Conservation (phyloP, 1,140 invertebrate genomes). For the Acromyrmex charruanus region DNA sequence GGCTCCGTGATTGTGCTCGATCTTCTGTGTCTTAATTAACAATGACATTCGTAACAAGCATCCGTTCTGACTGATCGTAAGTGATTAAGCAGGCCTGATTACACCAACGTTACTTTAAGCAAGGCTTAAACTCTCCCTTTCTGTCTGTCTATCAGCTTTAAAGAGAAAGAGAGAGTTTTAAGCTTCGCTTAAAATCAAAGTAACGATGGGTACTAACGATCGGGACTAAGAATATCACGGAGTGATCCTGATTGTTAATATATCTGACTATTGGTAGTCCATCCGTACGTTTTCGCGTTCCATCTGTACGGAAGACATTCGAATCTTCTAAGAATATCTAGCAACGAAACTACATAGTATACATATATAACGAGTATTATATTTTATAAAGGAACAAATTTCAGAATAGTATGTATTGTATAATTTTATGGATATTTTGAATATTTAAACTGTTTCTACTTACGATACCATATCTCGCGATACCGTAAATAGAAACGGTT, state of each 20-base stretch:
- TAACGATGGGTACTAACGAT: too few species aligned
- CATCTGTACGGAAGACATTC: neutral
- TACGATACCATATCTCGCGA: neutral
- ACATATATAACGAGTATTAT: constrained; percentile 15
- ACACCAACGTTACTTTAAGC: too few species aligned
- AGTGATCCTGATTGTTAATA: constrained; percentile 2
- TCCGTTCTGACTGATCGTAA: neutral
- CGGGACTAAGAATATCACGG: neutral
- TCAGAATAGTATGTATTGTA: constrained; percentile 1
- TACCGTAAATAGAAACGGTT: too few species aligned
- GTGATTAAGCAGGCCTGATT: neutral
- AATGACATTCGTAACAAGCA: neutral
- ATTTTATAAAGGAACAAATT: constrained; percentile 21
- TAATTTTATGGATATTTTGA: constrained; percentile 36
- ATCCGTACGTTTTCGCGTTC: neutral
- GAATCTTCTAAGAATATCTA: constrained; percentile 4
- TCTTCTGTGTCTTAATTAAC: neutral
- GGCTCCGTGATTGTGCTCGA: too few species aligned
- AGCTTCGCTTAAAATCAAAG: too few species aligned
- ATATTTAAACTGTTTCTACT: constrained; percentile 42
- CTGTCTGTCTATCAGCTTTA: too few species aligned
- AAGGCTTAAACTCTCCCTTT: too few species aligned
- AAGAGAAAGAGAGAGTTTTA: too few species aligned
- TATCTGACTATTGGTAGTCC: neutral
- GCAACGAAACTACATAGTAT: constrained; percentile 36